These are phyloP conservation scores for Diarsia dahlii DNA, from an alignment of 2,888 invertebrate species.

Conservation along the genomic window DNA sequence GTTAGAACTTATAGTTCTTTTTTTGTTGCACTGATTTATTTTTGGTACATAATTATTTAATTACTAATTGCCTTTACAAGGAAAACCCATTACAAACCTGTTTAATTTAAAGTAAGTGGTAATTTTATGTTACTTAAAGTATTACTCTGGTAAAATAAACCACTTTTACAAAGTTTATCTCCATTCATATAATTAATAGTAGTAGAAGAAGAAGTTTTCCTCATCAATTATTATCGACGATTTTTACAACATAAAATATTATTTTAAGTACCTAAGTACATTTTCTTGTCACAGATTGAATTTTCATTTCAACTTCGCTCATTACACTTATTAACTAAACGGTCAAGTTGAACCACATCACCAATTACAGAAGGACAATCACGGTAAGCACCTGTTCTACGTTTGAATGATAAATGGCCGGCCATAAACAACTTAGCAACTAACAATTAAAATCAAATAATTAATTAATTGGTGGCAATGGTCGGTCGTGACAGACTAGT, in stretches of 20 bases:
- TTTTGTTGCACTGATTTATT: constrained; percentile 5
- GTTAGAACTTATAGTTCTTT: neutral
- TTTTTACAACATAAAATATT: neutral
- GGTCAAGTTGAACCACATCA: constrained; percentile 45
- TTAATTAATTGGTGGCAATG: constrained; percentile 6
- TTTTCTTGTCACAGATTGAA: too few relatives aligned
- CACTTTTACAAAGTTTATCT: too few relatives aligned
- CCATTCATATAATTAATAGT: too few relatives aligned
- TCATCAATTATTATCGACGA: neutral
- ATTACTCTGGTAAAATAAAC: too few relatives aligned
- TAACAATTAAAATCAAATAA: constrained; percentile 29
- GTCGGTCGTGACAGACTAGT: constrained; percentile 4
- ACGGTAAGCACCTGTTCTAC: constrained; percentile 35
- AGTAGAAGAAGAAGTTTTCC: too few relatives aligned
- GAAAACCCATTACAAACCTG: constrained; percentile 5
- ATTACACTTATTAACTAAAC: neutral
- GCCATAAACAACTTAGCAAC: constrained; percentile 25
- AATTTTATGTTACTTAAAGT: neutral
- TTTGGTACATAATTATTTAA: too few relatives aligned
- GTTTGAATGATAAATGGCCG: constrained; percentile 28
- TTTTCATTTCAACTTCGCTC: neutral
- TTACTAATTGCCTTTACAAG: neutral
- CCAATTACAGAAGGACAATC: constrained; percentile 34
- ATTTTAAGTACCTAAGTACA: accelerated
- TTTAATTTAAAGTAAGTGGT: neutral